These are phyloP conservation scores for Pheosia gnoma DNA, from an alignment of 2,888 invertebrate genomes.

Conservation along the genomic window DNA sequence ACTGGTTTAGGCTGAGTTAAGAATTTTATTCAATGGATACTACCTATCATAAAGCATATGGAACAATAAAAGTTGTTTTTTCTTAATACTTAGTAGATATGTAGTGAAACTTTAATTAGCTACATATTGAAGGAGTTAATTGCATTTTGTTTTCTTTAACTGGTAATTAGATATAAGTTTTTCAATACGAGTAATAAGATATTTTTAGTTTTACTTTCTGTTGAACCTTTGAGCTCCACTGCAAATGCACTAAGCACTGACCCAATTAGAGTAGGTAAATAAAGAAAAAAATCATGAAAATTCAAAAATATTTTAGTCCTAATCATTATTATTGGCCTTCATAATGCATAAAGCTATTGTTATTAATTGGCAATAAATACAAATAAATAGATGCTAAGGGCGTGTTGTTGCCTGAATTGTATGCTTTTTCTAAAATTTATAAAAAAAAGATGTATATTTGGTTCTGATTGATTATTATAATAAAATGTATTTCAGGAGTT, in stretches of 20 bases:
- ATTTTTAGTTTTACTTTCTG: conserved; percentile 30
- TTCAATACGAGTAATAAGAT: conserved; percentile 30
- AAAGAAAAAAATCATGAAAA: not conserved
- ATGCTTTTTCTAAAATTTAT: conserved; percentile 56
- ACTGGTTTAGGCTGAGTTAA: no score
- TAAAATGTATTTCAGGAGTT: conserved; percentile 25
- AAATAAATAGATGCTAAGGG: conserved; percentile 31
- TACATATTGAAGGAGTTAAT: conserved; percentile 10
- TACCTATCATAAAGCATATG: not conserved
- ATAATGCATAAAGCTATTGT: conserved; percentile 23
- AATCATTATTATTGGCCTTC: not conserved
- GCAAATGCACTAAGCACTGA: not conserved
- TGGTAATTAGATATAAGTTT: conserved; percentile 25
- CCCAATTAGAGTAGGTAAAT: not conserved
- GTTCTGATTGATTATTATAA: conserved; percentile 46
- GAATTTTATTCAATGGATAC: no score
- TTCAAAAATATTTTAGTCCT: no score
- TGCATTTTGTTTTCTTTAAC: conserved; percentile 25
- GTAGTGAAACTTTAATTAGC: conserved; percentile 8
- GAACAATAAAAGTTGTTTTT: not conserved
- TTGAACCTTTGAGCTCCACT: conserved; percentile 16
- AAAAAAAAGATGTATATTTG: conserved; percentile 56
- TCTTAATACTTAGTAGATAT: no score
- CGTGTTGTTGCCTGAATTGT: conserved; percentile 31
- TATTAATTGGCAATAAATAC: conserved; percentile 28